Conservation (phyloP, 2,797 vertebrate species). For the Pterois miles region DNA sequence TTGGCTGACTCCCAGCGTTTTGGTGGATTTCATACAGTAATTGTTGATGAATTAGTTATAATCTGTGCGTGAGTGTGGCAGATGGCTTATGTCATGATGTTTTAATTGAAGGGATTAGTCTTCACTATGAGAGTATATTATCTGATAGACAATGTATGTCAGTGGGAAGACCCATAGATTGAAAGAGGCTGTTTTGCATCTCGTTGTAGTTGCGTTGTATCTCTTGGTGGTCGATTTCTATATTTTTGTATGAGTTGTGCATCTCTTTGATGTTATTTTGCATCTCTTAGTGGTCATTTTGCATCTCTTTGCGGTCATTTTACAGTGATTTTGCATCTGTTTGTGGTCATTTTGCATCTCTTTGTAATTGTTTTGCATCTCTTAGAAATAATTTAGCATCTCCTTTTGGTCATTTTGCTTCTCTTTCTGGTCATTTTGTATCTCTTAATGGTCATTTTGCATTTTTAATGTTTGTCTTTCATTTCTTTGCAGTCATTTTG, state of each 20-base stretch:
- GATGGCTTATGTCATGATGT: neutral
- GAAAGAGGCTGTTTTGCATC: too few species aligned
- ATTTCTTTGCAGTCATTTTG: too few species aligned
- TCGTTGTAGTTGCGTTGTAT: neutral
- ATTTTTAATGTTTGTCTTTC: too few species aligned
- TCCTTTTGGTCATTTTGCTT: neutral
- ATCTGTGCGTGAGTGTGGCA: neutral
- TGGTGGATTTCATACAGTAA: slow-evolving; percentile 30
- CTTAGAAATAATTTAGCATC: too few species aligned
- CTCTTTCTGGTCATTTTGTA: neutral
- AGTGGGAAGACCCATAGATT: neutral
- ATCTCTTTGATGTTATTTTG: neutral
- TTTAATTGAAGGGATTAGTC: slow-evolving; percentile 10
- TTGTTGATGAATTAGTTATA: slow-evolving; percentile 4
- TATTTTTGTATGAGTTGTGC: too few species aligned
- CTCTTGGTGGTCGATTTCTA: neutral
- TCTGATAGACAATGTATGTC: neutral
- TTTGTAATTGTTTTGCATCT: neutral
- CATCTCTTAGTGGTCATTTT: neutral
- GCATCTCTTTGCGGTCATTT: neutral
- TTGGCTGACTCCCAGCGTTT: slow-evolving; percentile 18
- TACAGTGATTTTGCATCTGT: neutral
- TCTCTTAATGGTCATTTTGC: too few species aligned
- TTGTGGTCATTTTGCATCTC: neutral
- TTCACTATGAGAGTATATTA: neutral